Evolutionary conservation across 2,888 invertebrate species (phyloP), one percentile per base, ranked within the genome.

Genomic region (Chloroclystis v-ata): DNA sequence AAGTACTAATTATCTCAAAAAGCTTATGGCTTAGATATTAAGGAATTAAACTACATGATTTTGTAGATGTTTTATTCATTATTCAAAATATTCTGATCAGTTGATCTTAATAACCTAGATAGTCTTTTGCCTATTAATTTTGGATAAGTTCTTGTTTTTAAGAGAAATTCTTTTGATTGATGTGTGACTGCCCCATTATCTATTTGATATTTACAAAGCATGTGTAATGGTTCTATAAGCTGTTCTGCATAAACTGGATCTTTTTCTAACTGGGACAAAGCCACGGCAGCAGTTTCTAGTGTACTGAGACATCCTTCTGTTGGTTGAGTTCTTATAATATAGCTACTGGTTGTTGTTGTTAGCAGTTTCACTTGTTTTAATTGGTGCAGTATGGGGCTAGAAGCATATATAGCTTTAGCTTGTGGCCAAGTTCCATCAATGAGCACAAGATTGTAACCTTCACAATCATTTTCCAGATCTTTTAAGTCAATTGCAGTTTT

Each of bases 381-480:
- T 43, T 87, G 83, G 62, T 94, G 94, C 39, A 97, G 85, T 49
- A 91, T 85, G 9, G 93, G 90, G 73, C 95, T 97, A 53, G 94
- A 93, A 38, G 94, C 91, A 80, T 94, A 97, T 53, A 97, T 96
- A 8, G 96, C 94, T 78, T 96, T 96, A 1, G 97, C 97, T 79
- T 98, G 97, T 0, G 96, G 94, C 97, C 97, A 98, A 7, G 98
- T 98, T 3, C 98, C 97, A 87, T 98, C 97, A 54, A 98, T 90
- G 30, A 97, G 82, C 33, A 97, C 88, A 42, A 97, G 85, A 74
- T 95, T 97, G 69, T 94, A 95, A 7, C 89, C 89, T 32, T 78
- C 81, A 56, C 67, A 63, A 43, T 83, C 79, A 59, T 82, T 80
- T 47, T 79, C 69, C 29, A 87, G 59, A 43, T 80, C 79, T 62